Evolutionary conservation across 2,113 vertebrate genomes (phyloP).

Genomic region (Xiphophorus maculatus): DNA sequence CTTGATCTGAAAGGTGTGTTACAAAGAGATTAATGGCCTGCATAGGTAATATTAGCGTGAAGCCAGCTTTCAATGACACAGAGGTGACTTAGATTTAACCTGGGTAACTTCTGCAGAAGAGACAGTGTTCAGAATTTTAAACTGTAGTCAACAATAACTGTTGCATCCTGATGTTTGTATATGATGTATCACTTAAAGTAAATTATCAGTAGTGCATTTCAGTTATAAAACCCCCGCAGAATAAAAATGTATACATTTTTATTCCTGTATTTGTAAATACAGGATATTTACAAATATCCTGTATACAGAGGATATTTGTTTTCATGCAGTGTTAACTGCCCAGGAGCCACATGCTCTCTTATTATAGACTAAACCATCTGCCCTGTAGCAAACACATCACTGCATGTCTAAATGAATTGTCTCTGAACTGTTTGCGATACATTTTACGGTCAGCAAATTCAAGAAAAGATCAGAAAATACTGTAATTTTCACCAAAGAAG

Average conservation of each 20-base stretch:
- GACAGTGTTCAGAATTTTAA: neutral
- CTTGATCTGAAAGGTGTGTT: slow-evolving; percentile 15
- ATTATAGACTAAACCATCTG: neutral
- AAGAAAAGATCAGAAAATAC: too few species aligned
- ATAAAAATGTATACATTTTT: too few species aligned
- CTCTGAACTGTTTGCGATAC: slow-evolving; percentile 3
- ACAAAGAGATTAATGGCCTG: neutral
- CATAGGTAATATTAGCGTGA: neutral
- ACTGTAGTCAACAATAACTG: neutral
- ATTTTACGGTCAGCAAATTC: slow-evolving; percentile 33
- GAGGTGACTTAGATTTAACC: neutral
- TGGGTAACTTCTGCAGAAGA: neutral
- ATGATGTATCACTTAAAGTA: neutral
- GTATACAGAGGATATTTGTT: too few species aligned
- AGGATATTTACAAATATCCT: too few species aligned
- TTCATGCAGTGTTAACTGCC: neutral
- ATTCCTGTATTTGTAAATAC: too few species aligned
- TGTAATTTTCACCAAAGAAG: slow-evolving; percentile 8
- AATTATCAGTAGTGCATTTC: too few species aligned
- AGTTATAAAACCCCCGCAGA: too few species aligned
- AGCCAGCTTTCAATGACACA: neutral
- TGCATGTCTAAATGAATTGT: slow-evolving; percentile 21
- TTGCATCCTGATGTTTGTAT: neutral
- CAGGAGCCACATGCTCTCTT: slow-evolving; percentile 2
- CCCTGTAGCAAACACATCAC: neutral